Base-by-base conservation (phyloP, 1,140 invertebrate genomes). In the Phthorimaea operculella region DNA sequence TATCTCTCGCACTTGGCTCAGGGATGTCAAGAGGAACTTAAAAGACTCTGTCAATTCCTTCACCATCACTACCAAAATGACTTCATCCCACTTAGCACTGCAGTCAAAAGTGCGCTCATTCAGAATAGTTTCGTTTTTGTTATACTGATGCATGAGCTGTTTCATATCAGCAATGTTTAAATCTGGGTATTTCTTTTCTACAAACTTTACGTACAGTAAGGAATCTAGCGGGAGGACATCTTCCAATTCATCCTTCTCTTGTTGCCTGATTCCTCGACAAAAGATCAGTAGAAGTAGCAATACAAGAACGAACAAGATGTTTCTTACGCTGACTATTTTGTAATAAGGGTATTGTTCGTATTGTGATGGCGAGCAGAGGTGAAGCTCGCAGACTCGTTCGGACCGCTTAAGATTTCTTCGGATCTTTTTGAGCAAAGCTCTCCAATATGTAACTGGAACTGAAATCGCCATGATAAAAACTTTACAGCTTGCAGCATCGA, bases 21-120 rank as follows among this genome's bases (percentile, higher is more conserved):
- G 51, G 9, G 73, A 74, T n/a, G 65, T 57, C 50, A 79, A 17
- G 5, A 74, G 51, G 34, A 68, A 68, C 59, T 70, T 67, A 5
- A 78, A 17, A 17, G 10, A 2, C 36, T 15, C 3, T 3, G 44
- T 47, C 8, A 47, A 4, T 52, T 55, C 57, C 50, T 63, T 52
- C 1, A 73, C 70, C 47, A 54, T 55, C 54, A 78, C 54, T 4
- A 73, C 70, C 33, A 78, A 50, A 48, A 76, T 57, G 8, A 64
- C 34, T 7, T 63, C 63, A 14, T 71, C 49, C 10, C 57, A 51
- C 16, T 55, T 63, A 7, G 70, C 12, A 28, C 21, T 28, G 18
- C 59, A 52, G 5, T 70, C 75, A 52, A 60, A 76, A 7, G 51
- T 34, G 10, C 71, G 63, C 36, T 55, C 7, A 55, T 76, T 78